A percentile compares a stretch with the other conserved stretches of the same genome.
Conservation (phyloP, 2,113 vertebrate species). For the Lophotis ruficrista region DNA sequence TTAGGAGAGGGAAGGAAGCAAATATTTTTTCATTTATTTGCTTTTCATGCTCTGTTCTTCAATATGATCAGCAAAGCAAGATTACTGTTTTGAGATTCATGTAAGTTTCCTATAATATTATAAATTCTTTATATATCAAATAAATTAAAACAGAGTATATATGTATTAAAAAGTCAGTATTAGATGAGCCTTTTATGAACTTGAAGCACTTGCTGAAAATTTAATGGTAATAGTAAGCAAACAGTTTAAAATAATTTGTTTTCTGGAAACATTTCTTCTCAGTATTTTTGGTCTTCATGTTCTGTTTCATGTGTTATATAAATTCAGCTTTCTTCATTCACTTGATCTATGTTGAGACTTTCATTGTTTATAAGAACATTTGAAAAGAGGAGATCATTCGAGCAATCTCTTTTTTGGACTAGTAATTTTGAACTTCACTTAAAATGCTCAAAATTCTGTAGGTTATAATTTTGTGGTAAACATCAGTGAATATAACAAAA, state of each 20-base stretch:
- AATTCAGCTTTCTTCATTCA: background rate
- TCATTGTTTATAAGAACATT: background rate
- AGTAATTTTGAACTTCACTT: background rate
- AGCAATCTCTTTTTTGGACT: background rate
- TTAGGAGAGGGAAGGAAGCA: background rate
- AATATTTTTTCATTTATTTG: background rate
- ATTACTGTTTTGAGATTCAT: accelerated
- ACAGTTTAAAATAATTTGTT: background rate
- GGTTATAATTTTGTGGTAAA: background rate
- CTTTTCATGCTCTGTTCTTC: background rate
- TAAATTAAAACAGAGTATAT: background rate
- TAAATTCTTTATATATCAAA: background rate
- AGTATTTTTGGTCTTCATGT: background rate
- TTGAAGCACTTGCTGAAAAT: background rate
- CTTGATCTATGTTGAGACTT: background rate
- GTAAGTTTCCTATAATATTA: background rate
- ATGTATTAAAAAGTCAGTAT: too few species aligned
- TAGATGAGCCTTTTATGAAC: background rate
- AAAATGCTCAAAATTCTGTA: background rate
- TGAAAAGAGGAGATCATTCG: background rate
- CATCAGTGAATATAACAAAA: background rate
- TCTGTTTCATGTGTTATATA: background rate
- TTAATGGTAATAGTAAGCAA: background rate
- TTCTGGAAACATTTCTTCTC: background rate
- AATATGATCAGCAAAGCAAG: background rate